Percentiles rank a stretch among this genome's conserved stretches.
These are phyloP conservation scores for Aegithalos caudatus DNA, from an alignment of 2,113 vertebrate species.

Conservation along the genomic window DNA sequence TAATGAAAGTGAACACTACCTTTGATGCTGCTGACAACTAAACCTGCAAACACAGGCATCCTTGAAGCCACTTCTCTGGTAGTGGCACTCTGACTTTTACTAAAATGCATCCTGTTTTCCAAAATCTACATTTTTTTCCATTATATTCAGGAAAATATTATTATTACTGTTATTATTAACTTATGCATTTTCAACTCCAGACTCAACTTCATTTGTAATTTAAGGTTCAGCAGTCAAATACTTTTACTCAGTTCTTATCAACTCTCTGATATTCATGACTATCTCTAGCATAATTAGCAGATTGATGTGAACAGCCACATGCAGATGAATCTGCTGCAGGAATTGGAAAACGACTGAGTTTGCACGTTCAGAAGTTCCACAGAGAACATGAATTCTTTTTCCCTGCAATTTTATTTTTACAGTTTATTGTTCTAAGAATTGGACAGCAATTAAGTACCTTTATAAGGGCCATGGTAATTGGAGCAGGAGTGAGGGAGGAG, in stretches of 20 bases:
- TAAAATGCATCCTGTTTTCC: not conserved
- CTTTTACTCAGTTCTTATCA: not conserved
- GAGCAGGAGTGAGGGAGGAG: accelerated
- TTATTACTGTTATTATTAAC: not conserved
- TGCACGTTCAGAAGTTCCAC: not conserved
- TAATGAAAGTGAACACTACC: not conserved
- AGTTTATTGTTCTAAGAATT: not conserved
- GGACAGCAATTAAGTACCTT: not conserved
- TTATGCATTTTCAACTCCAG: not conserved
- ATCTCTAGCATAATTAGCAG: not conserved
- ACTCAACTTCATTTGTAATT: not conserved
- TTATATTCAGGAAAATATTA: not conserved
- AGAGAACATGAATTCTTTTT: not conserved
- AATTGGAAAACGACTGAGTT: not conserved
- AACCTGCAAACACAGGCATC: not conserved
- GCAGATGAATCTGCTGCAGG: not conserved
- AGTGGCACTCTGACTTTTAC: not conserved
- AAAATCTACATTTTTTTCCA: not conserved
- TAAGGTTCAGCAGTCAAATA: not conserved
- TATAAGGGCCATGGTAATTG: not conserved
- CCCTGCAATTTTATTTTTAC: not conserved
- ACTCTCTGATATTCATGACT: not conserved
- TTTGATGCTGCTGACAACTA: not conserved
- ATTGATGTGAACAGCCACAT: not conserved
- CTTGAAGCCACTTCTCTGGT: not conserved